Conservation (phyloP, 2,113 vertebrate species). For the Macquaria australasica region DNA sequence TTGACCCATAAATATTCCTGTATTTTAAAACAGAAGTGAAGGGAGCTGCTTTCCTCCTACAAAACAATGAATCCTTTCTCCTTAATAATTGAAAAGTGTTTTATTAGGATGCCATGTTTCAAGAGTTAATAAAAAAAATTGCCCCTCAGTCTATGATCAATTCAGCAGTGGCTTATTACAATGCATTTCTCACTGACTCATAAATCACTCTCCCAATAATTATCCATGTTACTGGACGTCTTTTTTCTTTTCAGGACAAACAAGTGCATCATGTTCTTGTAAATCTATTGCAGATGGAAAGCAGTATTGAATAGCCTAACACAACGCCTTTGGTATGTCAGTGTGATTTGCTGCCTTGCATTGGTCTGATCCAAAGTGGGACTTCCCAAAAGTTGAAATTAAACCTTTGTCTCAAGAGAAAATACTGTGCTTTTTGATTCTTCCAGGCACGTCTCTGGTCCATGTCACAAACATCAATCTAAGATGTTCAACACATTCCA, state of each 20-base stretch:
- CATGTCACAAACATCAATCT: not conserved
- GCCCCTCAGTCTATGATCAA: not conserved
- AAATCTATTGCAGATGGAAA: slow-evolving; percentile 60
- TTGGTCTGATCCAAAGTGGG: not conserved
- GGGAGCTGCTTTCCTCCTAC: no score
- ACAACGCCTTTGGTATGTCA: slow-evolving; percentile 31
- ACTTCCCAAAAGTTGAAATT: slow-evolving; percentile 11
- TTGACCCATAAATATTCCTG: not conserved
- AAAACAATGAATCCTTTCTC: not conserved
- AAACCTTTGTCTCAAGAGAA: not conserved
- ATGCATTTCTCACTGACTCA: not conserved
- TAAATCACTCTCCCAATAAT: not conserved
- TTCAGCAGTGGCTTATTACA: not conserved
- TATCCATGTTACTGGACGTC: not conserved
- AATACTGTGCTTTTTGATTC: not conserved
- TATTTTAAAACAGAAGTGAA: not conserved
- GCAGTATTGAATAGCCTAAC: slow-evolving; percentile 27
- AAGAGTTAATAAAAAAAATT: not conserved
- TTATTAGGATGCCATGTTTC: not conserved
- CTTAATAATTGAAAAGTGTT: not conserved
- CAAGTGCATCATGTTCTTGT: slow-evolving; percentile 30
- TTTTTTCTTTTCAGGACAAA: slow-evolving; percentile 18
- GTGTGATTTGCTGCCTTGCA: slow-evolving; percentile 19
- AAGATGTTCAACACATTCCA: not conserved
- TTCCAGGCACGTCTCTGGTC: not conserved